A percentile compares a stretch with the other conserved stretches of the same genome.
Evolutionary conservation across 2,888 invertebrate species (phyloP).

Genomic region (Corbicula japonica): DNA sequence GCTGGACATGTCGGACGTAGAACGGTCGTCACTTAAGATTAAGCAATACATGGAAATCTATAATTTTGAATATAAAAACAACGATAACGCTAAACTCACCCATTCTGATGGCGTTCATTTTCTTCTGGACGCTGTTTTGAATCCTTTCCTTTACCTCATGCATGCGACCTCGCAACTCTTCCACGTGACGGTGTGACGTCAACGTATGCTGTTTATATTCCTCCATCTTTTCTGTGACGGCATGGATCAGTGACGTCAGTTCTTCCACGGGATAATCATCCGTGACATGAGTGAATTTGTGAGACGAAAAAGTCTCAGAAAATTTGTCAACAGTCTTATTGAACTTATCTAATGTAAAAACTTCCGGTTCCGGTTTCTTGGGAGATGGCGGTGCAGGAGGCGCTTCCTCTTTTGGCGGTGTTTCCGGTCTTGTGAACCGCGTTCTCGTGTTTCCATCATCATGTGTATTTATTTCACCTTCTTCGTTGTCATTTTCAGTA

Average conservation of each 20-base stretch:
- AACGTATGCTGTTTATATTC: constrained; percentile 76
- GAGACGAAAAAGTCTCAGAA: constrained; percentile 67
- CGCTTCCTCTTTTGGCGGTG: constrained; percentile 29
- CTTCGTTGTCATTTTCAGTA: constrained; percentile 13
- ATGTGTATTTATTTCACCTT: neutral
- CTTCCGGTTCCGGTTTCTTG: constrained; percentile 60
- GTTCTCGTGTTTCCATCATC: constrained; percentile 20
- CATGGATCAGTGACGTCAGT: constrained; percentile 68
- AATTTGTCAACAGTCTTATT: constrained; percentile 71
- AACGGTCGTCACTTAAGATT: too few relatives aligned
- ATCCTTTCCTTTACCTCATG: constrained; percentile 75
- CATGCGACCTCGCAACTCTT: constrained; percentile 73
- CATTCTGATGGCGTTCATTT: constrained; percentile 70
- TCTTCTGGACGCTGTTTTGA: constrained; percentile 73
- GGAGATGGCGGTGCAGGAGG: constrained; percentile 41
- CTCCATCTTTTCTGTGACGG: constrained; percentile 73
- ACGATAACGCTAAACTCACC: constrained; percentile 57
- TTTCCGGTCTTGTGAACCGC: constrained; percentile 38
- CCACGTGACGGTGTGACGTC: constrained; percentile 73
- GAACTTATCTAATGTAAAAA: constrained; percentile 73
- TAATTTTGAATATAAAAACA: neutral
- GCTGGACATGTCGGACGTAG: too few relatives aligned
- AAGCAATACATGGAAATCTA: neutral
- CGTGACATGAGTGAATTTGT: constrained; percentile 70
- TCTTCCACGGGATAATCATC: constrained; percentile 79